Evolutionary conservation across 2,797 vertebrate species (phyloP).

Genomic region (Halcyon leucocephala): DNA sequence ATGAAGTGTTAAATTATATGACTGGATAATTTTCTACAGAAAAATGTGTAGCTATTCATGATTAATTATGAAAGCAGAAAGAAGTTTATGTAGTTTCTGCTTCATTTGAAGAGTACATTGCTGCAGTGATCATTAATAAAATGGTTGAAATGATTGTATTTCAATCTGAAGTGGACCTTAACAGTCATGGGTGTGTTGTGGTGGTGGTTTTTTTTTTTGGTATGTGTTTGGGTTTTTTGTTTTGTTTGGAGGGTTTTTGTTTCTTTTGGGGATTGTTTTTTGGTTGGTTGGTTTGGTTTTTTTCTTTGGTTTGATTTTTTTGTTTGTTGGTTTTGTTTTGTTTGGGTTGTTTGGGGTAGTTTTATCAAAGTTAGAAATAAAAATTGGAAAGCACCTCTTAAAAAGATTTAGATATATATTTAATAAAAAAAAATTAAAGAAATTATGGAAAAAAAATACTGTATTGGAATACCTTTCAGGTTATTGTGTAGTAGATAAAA

Average conservation of each 20-base stretch:
- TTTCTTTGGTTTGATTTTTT: background rate
- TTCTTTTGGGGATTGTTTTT: no score
- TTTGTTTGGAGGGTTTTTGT: no score
- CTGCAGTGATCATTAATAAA: background rate
- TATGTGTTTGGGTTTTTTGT: no score
- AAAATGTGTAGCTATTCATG: background rate
- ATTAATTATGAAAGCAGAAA: background rate
- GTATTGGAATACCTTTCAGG: background rate
- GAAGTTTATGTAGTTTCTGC: background rate
- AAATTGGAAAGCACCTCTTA: accelerated
- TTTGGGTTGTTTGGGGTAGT: no score
- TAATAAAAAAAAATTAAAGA: background rate
- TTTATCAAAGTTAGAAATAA: background rate
- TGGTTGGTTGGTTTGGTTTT: no score
- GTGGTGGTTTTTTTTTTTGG: no score
- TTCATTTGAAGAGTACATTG: background rate
- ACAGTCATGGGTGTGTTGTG: no score
- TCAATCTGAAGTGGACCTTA: background rate
- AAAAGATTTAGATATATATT: background rate
- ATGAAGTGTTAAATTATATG: background rate
- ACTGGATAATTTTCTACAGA: background rate
- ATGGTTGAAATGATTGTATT: background rate
- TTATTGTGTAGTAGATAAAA: background rate
- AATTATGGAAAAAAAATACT: accelerated
- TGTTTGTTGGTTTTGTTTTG: no score